Percentiles rank a stretch among this genome's conserved stretches.
Conservation (phyloP, 1,140 invertebrate species). For the Drosophila nigromelanica region DNA sequence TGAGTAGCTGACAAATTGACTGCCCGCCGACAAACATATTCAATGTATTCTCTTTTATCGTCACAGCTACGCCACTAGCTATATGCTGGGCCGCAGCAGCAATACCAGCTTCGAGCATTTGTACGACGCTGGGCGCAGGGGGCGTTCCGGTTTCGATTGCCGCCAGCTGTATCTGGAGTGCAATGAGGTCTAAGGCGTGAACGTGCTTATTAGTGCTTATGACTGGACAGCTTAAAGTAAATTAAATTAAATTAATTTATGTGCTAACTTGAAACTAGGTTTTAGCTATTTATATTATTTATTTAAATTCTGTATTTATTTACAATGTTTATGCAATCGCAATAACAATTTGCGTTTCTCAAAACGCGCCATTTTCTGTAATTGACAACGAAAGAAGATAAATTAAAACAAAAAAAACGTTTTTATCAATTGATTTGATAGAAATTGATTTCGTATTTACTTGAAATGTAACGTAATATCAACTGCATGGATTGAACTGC, state of each 20-base stretch:
- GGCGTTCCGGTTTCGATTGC: conserved; percentile 93
- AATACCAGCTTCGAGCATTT: conserved; percentile 90
- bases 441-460: too few species aligned
- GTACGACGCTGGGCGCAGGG: conserved; percentile 92
- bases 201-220: conserved; percentile 33
- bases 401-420: conserved; percentile 4
- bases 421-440: conserved; percentile 1
- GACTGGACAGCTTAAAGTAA: conserved; percentile 68
- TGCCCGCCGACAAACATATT: background rate
- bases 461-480: background rate
- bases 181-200: conserved; percentile 90
- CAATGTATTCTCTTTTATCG: background rate
- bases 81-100: conserved; percentile 90
- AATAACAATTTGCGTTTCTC: conserved; percentile 35
- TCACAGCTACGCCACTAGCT: conserved; percentile 92
- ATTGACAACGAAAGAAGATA: conserved; percentile 12
- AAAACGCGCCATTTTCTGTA: conserved; percentile 37
- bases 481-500: background rate
- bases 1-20: conserved; percentile 85
- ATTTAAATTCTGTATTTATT: conserved; percentile 74
- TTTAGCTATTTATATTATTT: conserved; percentile 78
- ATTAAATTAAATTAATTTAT: conserved; percentile 80
- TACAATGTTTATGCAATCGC: conserved; percentile 38
- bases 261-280: conserved; percentile 62
- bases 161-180: conserved; percentile 92